Evolutionary conservation across 1,140 invertebrate genomes (phyloP), one percentile per base, ranked within the genome.

Genomic region (Cotesia chilonis): DNA sequence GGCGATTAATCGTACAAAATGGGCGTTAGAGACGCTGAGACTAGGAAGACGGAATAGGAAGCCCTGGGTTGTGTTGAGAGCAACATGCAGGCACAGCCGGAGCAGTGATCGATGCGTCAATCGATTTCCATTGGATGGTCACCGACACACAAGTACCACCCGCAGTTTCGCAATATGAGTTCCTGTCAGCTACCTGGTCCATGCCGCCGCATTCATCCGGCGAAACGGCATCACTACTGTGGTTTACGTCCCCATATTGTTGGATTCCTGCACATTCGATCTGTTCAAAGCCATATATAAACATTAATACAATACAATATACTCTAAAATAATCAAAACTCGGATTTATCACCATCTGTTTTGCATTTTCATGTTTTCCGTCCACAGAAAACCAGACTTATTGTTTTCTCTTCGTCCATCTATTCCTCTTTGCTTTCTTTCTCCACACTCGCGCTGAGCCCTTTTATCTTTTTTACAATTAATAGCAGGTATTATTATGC

Each of bases 181-280:
- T 72, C 60, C 73, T 76, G 77, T 77, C 77, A 79, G 60, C 67
- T 73, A 74, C 72, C 71, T 72, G 75, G 55, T 72, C 60, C 71
- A 73, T 74, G 68, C 72, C 69, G 72, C 77, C 69, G 72, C 77
- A 78, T 78, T 75, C 77, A 77, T 75, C 71, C 68, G 60, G 68
- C 69, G 75, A 76, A 79, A 78, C 79, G 74, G 74, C 75, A 73
- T 76, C 72, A 73, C 70, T 47, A 47, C 41, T 68, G 72, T 66
- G 75, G 73, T 77, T 75, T 74, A 77, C 74, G 72, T 64, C 69
- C 76, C 64, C 75, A 78, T 76, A 82, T 82, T 80, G 77, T 80
- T 78, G 74, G 72, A 69, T 71, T 70, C 54, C 71, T 75, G 9
- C 37, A 47, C 10, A 47, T 47, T 47, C 41, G 41, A 47, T 47